A percentile compares a stretch with the other conserved stretches of the same genome.
Evolutionary conservation across 2,888 invertebrate species (phyloP).

Genomic region (Acronicta alni): DNA sequence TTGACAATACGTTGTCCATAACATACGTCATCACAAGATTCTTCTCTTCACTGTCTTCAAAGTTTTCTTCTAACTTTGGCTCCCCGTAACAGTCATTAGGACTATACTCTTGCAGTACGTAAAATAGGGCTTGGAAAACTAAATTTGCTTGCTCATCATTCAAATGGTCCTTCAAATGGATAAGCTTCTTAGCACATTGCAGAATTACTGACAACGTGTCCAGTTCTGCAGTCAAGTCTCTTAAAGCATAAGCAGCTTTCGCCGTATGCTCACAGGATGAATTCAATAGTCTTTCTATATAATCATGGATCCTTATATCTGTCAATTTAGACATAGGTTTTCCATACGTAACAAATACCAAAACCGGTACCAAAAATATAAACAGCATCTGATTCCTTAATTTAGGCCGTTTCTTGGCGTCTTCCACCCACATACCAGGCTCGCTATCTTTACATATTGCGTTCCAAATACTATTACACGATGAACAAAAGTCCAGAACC

Average conservation of each 20-base stretch:
- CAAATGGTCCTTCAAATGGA: conserved; percentile 89
- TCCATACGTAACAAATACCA: conserved; percentile 73
- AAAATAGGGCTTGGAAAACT: conserved; percentile 90
- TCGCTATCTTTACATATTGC: conserved; percentile 67
- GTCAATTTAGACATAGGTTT: conserved; percentile 60
- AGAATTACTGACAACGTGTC: conserved; percentile 81
- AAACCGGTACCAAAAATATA: conserved; percentile 90
- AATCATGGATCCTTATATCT: conserved; percentile 89
- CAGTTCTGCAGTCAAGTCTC: conserved; percentile 86
- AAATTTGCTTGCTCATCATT: conserved; percentile 90
- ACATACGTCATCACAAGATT: conserved; percentile 90
- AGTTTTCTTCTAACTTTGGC: conserved; percentile 58
- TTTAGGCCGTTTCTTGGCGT: conserved; percentile 66
- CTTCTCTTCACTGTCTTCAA: conserved; percentile 73
- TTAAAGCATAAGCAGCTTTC: conserved; percentile 89
- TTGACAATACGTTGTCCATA: conserved; percentile 90
- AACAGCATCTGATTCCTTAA: conserved; percentile 90
- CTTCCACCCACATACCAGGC: conserved; percentile 49
- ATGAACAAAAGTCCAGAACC: conserved; percentile 76
- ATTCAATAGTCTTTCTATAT: conserved; percentile 89
- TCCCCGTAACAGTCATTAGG: conserved; percentile 67
- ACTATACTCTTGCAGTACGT: conserved; percentile 89
- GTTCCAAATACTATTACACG: conserved; percentile 74
- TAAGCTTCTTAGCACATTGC: conserved; percentile 88
- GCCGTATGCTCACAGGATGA: conserved; percentile 91